These are phyloP conservation scores for Cyclophora albipunctata DNA, from an alignment of 2,888 invertebrate species.

Conservation along the genomic window DNA sequence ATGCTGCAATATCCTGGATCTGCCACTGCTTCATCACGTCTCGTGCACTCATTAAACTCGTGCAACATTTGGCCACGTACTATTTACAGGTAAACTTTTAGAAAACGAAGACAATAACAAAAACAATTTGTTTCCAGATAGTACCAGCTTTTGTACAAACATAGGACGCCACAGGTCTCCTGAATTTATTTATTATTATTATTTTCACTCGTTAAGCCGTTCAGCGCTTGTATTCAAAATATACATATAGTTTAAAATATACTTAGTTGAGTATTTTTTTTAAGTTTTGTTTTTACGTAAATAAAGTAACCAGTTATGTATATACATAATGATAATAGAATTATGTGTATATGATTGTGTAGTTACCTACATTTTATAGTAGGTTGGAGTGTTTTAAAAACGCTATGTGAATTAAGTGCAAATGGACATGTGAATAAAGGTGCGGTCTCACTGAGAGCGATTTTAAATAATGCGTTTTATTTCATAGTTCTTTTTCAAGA, in stretches of 20 bases:
- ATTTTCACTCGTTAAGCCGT: conserved; percentile 62
- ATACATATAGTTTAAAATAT: conserved; percentile 63
- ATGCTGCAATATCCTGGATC: too few relatives aligned
- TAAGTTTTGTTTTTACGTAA: conserved; percentile 55
- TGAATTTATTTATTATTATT: conserved; percentile 63
- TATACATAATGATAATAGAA: conserved; percentile 18
- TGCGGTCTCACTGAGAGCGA: conserved; percentile 8
- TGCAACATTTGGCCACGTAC: too few relatives aligned
- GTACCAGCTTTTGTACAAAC: conserved; percentile 66
- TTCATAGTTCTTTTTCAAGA: neutral
- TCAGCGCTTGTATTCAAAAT: conserved; percentile 60
- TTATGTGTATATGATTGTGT: conserved; percentile 28
- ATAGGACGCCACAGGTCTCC: conserved; percentile 46
- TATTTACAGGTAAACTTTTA: too few relatives aligned
- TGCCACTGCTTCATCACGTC: too few relatives aligned
- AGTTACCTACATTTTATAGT: conserved; percentile 48
- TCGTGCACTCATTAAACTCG: too few relatives aligned
- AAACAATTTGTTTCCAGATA: conserved; percentile 39
- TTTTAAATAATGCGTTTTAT: neutral
- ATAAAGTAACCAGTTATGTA: conserved; percentile 19
- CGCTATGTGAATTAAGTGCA: conserved; percentile 19
- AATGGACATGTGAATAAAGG: conserved; percentile 6
- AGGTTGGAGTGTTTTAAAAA: conserved; percentile 29
- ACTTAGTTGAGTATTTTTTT: conserved; percentile 44
- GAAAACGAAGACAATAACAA: too few relatives aligned